phyloP scores from a whole-genome alignment of 2,888 invertebrate genomes.

The Scaptomyza parva region DNA sequence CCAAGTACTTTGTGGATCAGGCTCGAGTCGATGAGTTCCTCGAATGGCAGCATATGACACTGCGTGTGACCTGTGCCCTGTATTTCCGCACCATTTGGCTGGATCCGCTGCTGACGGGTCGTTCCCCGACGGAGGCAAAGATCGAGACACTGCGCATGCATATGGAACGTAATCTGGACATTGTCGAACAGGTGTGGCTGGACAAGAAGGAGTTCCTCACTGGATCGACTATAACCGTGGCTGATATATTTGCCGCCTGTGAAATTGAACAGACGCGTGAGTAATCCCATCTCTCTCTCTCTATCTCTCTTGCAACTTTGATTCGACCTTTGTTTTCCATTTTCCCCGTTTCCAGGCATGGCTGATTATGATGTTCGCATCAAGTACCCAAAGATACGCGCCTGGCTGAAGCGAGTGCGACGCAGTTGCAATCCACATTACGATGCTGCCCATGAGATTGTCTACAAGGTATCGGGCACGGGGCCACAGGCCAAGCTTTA shows the following conservation, averaged over 20 bases:
- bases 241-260: conserved; percentile 91
- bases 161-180: conserved; percentile 87
- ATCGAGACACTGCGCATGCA: conserved; percentile 83
- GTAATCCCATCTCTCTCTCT: conserved; percentile 57
- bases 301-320: not conserved
- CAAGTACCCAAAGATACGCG: conserved; percentile 87
- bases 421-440: conserved; percentile 88
- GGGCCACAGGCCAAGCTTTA: conserved; percentile 80
- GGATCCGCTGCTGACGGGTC: conserved; percentile 86
- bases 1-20: conserved; percentile 87
- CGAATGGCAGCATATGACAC: conserved; percentile 90
- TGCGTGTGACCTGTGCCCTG: conserved; percentile 86
- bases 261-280: conserved; percentile 92
- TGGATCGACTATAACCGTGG: conserved; percentile 88
- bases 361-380: conserved; percentile 88
- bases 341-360: conserved; percentile 86
- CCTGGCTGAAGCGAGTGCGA: conserved; percentile 89
- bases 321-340: not conserved
- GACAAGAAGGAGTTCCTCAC: conserved; percentile 86
- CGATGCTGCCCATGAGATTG: conserved; percentile 87
- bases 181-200: conserved; percentile 87
- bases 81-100: conserved; percentile 87
- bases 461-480: conserved; percentile 86
- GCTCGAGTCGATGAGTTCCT: conserved; percentile 90
- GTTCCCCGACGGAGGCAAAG: conserved; percentile 83